phyloP scores from a whole-genome alignment of 1,140 invertebrate species.

The Drosophila kanapiae region DNA sequence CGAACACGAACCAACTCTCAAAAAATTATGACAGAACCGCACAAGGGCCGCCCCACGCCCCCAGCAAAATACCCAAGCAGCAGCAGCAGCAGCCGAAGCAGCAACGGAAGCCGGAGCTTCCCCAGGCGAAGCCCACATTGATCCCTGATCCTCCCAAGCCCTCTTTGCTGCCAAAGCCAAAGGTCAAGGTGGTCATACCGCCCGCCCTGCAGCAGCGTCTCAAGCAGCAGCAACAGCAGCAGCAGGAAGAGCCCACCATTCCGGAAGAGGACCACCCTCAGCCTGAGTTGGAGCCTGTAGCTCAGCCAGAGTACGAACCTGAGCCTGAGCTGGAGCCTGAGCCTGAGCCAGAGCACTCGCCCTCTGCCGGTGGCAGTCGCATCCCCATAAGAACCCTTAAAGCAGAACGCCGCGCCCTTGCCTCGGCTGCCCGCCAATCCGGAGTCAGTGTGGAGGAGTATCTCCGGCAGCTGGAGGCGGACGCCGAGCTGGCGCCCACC shows the following conservation, averaged over 20 bases:
- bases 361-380: slow-evolving; percentile 65
- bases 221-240: slow-evolving; percentile 56
- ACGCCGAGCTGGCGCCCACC: slow-evolving; percentile 11
- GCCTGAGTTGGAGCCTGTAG: background rate
- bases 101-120: slow-evolving; percentile 11
- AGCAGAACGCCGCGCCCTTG: slow-evolving; percentile 76
- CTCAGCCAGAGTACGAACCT: background rate
- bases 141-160: slow-evolving; percentile 69
- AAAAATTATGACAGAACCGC: slow-evolving; percentile 73
- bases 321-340: background rate
- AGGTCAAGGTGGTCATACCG: slow-evolving; percentile 84
- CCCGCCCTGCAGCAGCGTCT: slow-evolving; percentile 77
- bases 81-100: slow-evolving; percentile 32
- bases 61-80: slow-evolving; percentile 74
- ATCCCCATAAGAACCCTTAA: slow-evolving; percentile 84
- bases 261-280: slow-evolving; percentile 42
- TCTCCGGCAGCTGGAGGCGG: slow-evolving; percentile 45
- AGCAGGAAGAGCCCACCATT: slow-evolving; percentile 59
- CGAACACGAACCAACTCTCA: slow-evolving; percentile 62
- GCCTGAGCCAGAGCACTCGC: slow-evolving; percentile 15
- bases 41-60: slow-evolving; percentile 59
- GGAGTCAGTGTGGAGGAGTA: slow-evolving; percentile 65
- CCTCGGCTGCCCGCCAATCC: slow-evolving; percentile 68
- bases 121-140: slow-evolving; percentile 11
- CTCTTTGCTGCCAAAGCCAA: slow-evolving; percentile 82